Conservation (phyloP, 2,888 invertebrate species). For the Apoda limacodes region DNA sequence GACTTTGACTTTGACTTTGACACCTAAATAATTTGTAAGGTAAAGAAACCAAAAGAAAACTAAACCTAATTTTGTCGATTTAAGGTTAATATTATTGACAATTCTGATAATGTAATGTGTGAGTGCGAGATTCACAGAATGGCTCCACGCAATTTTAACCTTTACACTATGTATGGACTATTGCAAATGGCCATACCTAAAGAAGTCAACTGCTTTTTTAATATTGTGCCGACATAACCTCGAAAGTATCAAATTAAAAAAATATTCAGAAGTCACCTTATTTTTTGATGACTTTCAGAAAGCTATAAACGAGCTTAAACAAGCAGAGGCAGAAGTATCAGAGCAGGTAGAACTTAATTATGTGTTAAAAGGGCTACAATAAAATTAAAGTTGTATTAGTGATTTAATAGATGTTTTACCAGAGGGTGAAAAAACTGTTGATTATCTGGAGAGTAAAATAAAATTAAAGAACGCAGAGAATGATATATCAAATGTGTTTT, state of each 20-base stretch:
- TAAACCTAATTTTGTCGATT: too few species aligned
- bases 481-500: conserved; percentile 3
- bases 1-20: too few species aligned
- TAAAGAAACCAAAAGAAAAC: too few species aligned
- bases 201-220: conserved; percentile 19
- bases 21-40: too few species aligned
- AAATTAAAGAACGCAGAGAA: neutral
- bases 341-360: conserved; percentile 14
- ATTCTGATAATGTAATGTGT: too few species aligned
- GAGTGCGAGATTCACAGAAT: too few species aligned
- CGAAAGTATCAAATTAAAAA: conserved; percentile 19
- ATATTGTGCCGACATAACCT: conserved; percentile 20
- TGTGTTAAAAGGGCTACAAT: conserved; percentile 11
- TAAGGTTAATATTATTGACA: too few species aligned
- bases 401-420: conserved; percentile 13
- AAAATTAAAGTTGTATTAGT: conserved; percentile 10
- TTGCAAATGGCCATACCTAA: too few species aligned
- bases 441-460: conserved; percentile 3
- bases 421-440: neutral
- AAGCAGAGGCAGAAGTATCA: conserved; percentile 9
- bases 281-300: conserved; percentile 20
- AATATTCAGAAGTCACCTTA: conserved; percentile 13
- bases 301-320: conserved; percentile 15
- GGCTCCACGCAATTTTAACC: too few species aligned
- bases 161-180: too few species aligned